Conservation (phyloP, 2,797 vertebrate genomes). For the Diplodus puntazzo region DNA sequence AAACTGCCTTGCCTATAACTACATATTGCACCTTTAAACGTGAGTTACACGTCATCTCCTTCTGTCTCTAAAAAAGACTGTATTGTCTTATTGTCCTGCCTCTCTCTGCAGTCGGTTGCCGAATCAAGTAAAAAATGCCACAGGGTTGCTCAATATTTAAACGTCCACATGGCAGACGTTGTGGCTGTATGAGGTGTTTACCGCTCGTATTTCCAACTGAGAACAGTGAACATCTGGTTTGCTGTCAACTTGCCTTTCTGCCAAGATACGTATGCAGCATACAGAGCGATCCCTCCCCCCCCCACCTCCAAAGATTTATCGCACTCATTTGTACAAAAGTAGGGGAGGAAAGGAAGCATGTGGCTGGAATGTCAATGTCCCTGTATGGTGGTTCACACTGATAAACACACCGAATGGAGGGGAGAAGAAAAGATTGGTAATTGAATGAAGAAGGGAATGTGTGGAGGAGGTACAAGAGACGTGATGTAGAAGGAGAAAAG, state of each 20-base stretch:
- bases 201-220: not conserved
- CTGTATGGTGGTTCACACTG: constrained; percentile 3
- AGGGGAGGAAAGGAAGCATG: constrained; percentile 38
- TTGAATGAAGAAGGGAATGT: constrained; percentile 1
- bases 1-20: too few species aligned
- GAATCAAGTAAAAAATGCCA: constrained; percentile 1
- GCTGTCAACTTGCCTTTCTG: not conserved
- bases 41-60: not conserved
- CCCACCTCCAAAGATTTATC: constrained; percentile 55
- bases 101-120: not conserved
- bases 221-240: constrained; percentile 39
- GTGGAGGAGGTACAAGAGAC: not conserved
- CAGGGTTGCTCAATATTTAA: not conserved
- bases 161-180: not conserved
- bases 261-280: constrained; percentile 47
- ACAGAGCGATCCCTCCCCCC: constrained; percentile 12
- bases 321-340: constrained; percentile 53
- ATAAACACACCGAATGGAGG: constrained; percentile 15
- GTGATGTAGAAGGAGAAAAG: not conserved
- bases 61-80: too few species aligned
- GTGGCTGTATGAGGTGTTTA: not conserved
- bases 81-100: too few species aligned
- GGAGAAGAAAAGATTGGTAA: constrained; percentile 5
- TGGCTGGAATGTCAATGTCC: constrained; percentile 62
- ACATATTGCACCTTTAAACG: too few species aligned